Percentiles rank a stretch among this genome's conserved stretches.
Evolutionary conservation across 2,888 invertebrate genomes (phyloP).

Genomic region (Therioaphis trifolii): DNA sequence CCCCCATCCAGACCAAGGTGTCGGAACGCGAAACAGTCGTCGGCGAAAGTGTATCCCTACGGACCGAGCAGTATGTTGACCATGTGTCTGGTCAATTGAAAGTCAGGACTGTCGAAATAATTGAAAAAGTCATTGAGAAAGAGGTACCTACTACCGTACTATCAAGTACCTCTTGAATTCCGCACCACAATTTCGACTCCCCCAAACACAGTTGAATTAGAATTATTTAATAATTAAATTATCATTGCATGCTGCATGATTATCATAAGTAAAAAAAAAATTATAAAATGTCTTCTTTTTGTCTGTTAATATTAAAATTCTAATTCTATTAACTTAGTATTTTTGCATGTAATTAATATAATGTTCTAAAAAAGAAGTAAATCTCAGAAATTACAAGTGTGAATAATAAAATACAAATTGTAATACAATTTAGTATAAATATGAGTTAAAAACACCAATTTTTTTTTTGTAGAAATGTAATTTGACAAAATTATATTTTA

Average conservation of each 20-base stretch:
- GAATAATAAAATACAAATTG: background rate
- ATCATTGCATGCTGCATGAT: constrained; percentile 63
- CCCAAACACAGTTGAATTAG: constrained; percentile 36
- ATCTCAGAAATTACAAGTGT: background rate
- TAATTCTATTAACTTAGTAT: constrained; percentile 1
- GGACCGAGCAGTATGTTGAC: constrained; percentile 89
- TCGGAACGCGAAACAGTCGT: constrained; percentile 90
- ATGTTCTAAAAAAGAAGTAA: background rate
- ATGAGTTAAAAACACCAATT: background rate
- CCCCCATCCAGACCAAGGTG: constrained; percentile 84
- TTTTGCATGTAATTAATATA: constrained; percentile 48
- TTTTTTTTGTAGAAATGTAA: background rate
- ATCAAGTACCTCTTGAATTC: constrained; percentile 59
- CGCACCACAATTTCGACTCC: constrained; percentile 51
- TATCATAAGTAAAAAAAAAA: constrained; percentile 19
- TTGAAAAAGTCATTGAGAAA: constrained; percentile 94
- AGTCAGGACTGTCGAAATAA: constrained; percentile 91
- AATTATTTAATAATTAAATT: constrained; percentile 52
- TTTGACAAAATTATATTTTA: background rate
- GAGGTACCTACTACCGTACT: constrained; percentile 77
- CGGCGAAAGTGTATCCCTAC: constrained; percentile 85
- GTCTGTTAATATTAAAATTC: background rate
- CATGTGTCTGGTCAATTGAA: constrained; percentile 86
- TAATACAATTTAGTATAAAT: background rate
- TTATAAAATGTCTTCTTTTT: constrained; percentile 11